phyloP scores from a whole-genome alignment of 2,113 vertebrate genomes.

The Podarcis cretensis region DNA sequence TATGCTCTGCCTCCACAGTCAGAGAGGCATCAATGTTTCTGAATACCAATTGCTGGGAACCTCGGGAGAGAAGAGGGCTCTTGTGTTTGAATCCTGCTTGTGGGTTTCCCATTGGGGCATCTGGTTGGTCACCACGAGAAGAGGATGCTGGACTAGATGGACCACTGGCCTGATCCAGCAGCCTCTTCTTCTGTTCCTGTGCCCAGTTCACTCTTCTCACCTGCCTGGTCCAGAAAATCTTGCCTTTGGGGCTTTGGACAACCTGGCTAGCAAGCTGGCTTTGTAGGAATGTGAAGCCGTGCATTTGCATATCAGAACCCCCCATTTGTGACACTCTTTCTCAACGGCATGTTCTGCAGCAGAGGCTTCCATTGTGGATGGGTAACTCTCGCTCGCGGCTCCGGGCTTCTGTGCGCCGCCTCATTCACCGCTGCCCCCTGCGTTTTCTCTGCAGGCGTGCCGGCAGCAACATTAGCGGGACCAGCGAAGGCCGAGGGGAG shows the following conservation, averaged over 20 bases:
- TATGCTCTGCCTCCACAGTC: too few relatives aligned
- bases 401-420: background rate
- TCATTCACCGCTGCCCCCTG: accelerated
- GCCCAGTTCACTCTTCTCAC: too few relatives aligned
- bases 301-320: background rate
- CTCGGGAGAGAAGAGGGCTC: too few relatives aligned
- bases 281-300: background rate
- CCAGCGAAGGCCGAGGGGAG: conserved; percentile 82
- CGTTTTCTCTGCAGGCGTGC: conserved; percentile 80
- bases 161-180: too few relatives aligned
- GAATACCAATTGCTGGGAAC: too few relatives aligned
- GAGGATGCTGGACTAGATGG: too few relatives aligned
- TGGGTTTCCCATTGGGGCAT: too few relatives aligned
- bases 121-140: too few relatives aligned
- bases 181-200: too few relatives aligned
- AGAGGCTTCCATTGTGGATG: background rate
- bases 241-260: background rate
- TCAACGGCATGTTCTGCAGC: background rate
- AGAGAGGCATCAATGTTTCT: too few relatives aligned
- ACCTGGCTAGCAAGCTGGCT: background rate
- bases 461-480: conserved; percentile 88
- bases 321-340: background rate
- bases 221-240: background rate
- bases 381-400: background rate
- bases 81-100: too few relatives aligned